Percentiles rank a stretch among this genome's conserved stretches.
These are phyloP conservation scores for Muricea muricata DNA, from an alignment of 92 coral and sea anemone genomes.

Conservation along the genomic window DNA sequence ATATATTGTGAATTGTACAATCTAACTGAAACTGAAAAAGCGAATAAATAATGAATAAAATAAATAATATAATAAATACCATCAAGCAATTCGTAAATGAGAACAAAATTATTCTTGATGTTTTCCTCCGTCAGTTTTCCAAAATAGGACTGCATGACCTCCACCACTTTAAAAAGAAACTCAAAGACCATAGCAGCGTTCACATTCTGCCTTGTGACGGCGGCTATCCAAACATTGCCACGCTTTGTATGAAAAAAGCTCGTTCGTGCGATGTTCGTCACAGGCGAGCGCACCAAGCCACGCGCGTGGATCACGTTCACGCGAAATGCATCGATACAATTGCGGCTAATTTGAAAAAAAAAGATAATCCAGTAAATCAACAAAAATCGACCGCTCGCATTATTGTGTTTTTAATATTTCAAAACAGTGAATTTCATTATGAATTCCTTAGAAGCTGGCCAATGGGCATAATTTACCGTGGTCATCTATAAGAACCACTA, in stretches of 20 bases:
- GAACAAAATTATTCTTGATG: slow-evolving; percentile 98
- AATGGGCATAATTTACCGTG: too few relatives aligned
- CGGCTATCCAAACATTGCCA: slow-evolving; percentile 99
- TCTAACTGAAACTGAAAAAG: too few relatives aligned
- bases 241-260: slow-evolving; percentile 98
- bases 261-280: slow-evolving; percentile 97
- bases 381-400: too few relatives aligned
- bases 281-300: slow-evolving; percentile 98
- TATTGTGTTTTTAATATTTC: too few relatives aligned
- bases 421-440: too few relatives aligned
- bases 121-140: slow-evolving; percentile 99
- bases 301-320: slow-evolving; percentile 99
- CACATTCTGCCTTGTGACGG: slow-evolving; percentile 96
- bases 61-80: slow-evolving; percentile 50
- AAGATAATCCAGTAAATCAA: too few relatives aligned
- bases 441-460: too few relatives aligned
- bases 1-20: too few relatives aligned
- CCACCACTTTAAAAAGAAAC: slow-evolving; percentile 92
- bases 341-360: slow-evolving; percentile 69
- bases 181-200: slow-evolving; percentile 99
- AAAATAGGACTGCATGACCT: slow-evolving; percentile 97
- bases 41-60: too few relatives aligned
- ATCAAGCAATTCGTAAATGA: slow-evolving; percentile 95
- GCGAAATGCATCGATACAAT: slow-evolving; percentile 98
- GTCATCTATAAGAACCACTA: too few relatives aligned